A percentile compares a stretch with the other conserved stretches of the same genome.
phyloP scores from a whole-genome alignment of 2,113 vertebrate species.

The Monopterus albus region DNA sequence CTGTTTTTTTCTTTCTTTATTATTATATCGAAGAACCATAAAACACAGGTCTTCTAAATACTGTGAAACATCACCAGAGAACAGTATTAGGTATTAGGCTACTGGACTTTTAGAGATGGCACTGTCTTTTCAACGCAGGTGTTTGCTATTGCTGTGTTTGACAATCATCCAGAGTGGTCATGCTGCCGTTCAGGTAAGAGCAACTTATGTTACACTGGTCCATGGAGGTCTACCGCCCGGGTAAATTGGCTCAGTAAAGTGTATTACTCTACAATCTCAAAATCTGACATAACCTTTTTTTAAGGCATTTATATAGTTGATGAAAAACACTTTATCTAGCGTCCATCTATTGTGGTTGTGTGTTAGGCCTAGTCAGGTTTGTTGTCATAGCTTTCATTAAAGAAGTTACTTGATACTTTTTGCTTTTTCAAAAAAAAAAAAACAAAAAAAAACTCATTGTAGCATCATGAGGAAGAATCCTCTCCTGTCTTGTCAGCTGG shows the following conservation, averaged over 20 bases:
- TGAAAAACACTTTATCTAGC: too few relatives aligned
- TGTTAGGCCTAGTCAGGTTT: too few relatives aligned
- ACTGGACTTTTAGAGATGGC: constrained; percentile 58
- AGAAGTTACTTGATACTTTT: too few relatives aligned
- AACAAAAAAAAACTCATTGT: background rate
- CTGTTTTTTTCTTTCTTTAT: background rate
- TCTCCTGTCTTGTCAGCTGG: constrained; percentile 56
- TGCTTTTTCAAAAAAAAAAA: too few relatives aligned
- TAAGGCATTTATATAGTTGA: too few relatives aligned
- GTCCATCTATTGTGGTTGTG: too few relatives aligned
- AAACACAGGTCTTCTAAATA: background rate
- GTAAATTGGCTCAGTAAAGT: background rate
- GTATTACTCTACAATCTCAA: background rate
- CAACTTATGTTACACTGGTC: background rate
- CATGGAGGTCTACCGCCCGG: background rate
- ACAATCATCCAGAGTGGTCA: constrained; percentile 64
- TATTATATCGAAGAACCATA: background rate
- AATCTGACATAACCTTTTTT: background rate
- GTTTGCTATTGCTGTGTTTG: constrained; percentile 76
- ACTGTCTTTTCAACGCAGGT: constrained; percentile 63
- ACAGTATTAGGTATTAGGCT: background rate
- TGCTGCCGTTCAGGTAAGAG: constrained; percentile 75
- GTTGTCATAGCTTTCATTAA: too few relatives aligned
- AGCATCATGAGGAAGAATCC: constrained; percentile 46
- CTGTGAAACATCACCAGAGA: constrained; percentile 6